Percentiles rank a stretch among this genome's conserved stretches.
Evolutionary conservation across 1,140 invertebrate genomes (phyloP).

Genomic region (Drosophila repleta): DNA sequence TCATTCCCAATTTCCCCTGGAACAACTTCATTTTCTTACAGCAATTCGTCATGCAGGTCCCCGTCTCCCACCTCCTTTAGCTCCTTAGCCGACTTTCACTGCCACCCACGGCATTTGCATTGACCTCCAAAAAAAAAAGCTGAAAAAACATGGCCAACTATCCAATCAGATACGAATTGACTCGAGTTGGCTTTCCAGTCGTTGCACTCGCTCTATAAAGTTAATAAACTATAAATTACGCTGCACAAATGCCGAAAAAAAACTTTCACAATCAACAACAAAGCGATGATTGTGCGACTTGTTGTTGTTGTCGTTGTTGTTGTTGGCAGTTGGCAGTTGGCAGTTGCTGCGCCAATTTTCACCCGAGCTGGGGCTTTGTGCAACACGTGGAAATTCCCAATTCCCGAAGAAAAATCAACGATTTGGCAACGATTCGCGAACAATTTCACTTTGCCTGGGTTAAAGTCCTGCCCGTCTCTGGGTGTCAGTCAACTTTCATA

Average conservation of each 20-base stretch:
- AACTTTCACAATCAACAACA: constrained; percentile 64
- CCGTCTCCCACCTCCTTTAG: not conserved
- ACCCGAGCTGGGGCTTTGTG: constrained; percentile 34
- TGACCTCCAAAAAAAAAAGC: constrained; percentile 57
- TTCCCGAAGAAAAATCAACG: constrained; percentile 19
- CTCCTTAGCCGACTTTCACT: constrained; percentile 70
- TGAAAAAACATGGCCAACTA: constrained; percentile 13
- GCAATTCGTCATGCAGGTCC: no score
- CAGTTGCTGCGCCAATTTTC: constrained; percentile 51
- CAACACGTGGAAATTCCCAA: constrained; percentile 75
- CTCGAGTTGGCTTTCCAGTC: constrained; percentile 64
- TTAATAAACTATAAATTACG: constrained; percentile 82
- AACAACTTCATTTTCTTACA: no score
- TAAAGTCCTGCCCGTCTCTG: constrained; percentile 72
- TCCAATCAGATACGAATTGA: constrained; percentile 29
- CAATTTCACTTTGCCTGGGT: constrained; percentile 80
- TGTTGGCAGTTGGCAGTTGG: no score
- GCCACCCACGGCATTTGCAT: constrained; percentile 75
- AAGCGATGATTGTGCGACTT: constrained; percentile 31
- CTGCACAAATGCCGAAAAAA: constrained; percentile 70
- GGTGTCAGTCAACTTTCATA: constrained; percentile 77
- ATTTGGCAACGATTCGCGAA: constrained; percentile 52
- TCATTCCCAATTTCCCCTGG: no score
- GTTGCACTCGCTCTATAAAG: constrained; percentile 75
- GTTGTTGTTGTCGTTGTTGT: constrained; percentile 21